phyloP scores from a whole-genome alignment of 2,888 invertebrate species.

The Pandemis heparana region DNA sequence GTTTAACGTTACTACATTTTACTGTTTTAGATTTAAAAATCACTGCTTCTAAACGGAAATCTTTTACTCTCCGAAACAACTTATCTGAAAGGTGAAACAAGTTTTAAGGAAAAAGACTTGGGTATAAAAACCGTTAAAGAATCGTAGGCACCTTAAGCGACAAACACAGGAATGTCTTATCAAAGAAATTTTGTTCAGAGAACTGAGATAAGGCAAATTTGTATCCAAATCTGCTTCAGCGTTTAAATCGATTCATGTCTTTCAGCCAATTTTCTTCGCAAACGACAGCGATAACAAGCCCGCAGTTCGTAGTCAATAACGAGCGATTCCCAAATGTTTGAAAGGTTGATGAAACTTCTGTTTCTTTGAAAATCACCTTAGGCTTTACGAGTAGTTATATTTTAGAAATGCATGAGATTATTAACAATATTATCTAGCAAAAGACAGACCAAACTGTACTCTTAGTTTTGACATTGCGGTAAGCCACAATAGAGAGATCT shows the following conservation, averaged over 20 bases:
- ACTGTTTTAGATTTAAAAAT: no score
- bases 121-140: neutral
- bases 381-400: no score
- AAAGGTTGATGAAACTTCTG: neutral
- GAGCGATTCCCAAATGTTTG: neutral
- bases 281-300: conserved; percentile 5
- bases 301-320: neutral
- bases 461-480: no score
- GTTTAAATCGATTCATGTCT: conserved; percentile 12
- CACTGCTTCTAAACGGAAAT: no score
- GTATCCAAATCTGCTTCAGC: conserved; percentile 4
- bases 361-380: neutral
- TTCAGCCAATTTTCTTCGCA: conserved; percentile 18
- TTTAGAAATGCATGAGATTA: no score
- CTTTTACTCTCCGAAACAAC: neutral
- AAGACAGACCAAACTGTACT: no score
- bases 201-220: neutral
- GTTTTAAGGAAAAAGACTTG: neutral
- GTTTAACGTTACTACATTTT: neutral
- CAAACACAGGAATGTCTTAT: neutral
- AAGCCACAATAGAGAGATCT: no score
- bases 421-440: no score
- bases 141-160: neutral
- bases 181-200: neutral
- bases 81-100: neutral